Evolutionary conservation across 1,140 invertebrate species (phyloP), one percentile per base, ranked within the genome.

Genomic region (Drosophila jambulina): DNA sequence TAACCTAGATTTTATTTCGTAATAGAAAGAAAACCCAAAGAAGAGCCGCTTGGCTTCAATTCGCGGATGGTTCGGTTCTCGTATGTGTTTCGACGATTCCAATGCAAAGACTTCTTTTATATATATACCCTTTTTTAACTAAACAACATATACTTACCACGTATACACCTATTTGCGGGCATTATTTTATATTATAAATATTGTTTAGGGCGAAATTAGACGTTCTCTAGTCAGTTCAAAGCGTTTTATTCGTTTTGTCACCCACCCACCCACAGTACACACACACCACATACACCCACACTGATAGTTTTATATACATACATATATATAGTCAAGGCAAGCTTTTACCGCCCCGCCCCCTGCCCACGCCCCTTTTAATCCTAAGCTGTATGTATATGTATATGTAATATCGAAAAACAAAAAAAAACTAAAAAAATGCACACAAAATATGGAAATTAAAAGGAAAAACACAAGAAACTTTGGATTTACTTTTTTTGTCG

Each of bases 31-130:
- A 17, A 48, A 27, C 23, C 46, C 46, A 48, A 27, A 48, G 46
- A 48, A 17, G 25, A 46, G 67, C 65, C 42, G 15, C 6, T 69
- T 69, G 34, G 64, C 62, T 67, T 72, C 34, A 38, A 42, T 65
- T 71, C 34, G 62, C 59, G 25, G n/a, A 40, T 64, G 45, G 34
- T 23, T 43, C 32, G 45, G 38, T 54, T 45, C 53, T 75, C 29
- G 32, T 56, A 51, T 64, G 49, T 36, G 32, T 67, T 87, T 61
- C 51, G 62, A 65, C 49, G 63, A 81, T 88, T 90, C 81, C 80
- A 82, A 80, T 88, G 78, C 65, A 81, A 85, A 81, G 85, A 85
- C 84, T 88, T 82, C 69, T 88, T 80, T 87, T 78, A 43, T 54
- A 81, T 62, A 70, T 17, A 17, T 2, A 5, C 49, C 45, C 23